phyloP scores from a whole-genome alignment of 1,140 invertebrate genomes.

The Amyelois transitella region DNA sequence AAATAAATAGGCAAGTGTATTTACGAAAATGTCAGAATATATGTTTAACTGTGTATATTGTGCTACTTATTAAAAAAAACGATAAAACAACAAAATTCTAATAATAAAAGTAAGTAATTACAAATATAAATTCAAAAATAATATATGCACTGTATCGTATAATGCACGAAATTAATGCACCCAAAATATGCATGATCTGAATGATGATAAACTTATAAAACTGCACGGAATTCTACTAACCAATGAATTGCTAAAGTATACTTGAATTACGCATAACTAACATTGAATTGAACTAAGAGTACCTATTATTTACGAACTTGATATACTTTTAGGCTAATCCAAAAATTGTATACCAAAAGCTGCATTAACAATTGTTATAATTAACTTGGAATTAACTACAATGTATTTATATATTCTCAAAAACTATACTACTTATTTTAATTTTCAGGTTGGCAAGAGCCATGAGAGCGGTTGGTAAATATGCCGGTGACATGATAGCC shows the following conservation, averaged over 20 bases:
- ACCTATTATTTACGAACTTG: no score
- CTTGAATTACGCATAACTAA: neutral
- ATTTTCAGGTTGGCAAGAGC: conserved; percentile 45
- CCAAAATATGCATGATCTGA: neutral
- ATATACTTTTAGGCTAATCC: no score
- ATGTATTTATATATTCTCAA: neutral
- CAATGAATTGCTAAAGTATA: no score
- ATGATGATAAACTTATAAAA: no score
- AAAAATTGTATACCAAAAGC: no score
- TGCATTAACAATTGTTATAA: no score
- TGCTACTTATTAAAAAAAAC: no score
- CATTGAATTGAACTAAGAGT: neutral
- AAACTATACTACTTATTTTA: neutral
- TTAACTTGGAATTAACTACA: no score
- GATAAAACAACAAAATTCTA: no score
- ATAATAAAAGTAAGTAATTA: neutral
- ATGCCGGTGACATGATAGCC: conserved; percentile 35
- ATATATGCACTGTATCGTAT: neutral
- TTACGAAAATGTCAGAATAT: no score
- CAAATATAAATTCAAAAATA: neutral
- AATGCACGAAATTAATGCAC: neutral
- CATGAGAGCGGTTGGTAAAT: conserved; percentile 40
- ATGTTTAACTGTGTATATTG: no score
- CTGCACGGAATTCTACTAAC: neutral
- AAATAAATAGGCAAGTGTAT: no score